Evolutionary conservation across 2,888 invertebrate species (phyloP).

Genomic region (Drosophila percnosoma): DNA sequence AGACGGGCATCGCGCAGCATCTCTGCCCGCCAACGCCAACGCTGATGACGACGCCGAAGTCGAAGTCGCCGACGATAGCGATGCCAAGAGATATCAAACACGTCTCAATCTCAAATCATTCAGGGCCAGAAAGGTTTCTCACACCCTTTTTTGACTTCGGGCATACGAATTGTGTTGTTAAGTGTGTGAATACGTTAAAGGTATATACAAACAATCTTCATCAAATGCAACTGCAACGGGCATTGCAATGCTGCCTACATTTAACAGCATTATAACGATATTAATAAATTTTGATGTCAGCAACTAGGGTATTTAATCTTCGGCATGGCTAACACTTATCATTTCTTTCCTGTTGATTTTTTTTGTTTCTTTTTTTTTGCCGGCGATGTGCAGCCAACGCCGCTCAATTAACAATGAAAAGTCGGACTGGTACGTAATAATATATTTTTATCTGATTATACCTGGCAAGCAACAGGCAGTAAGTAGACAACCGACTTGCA

Average conservation of each 20-base stretch:
- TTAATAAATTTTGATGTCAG: not conserved
- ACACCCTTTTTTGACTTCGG: slow-evolving; percentile 1
- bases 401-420: slow-evolving; percentile 75
- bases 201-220: not conserved
- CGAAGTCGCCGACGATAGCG: slow-evolving; percentile 23
- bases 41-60: slow-evolving; percentile 25
- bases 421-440: slow-evolving; percentile 75
- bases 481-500: slow-evolving; percentile 32
- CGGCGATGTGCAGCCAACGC: slow-evolving; percentile 51
- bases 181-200: not conserved
- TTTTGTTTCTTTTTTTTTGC: slow-evolving; percentile 11
- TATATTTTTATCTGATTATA: slow-evolving; percentile 78
- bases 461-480: slow-evolving; percentile 44
- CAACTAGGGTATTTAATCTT: slow-evolving; percentile 4
- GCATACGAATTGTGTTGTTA: not conserved
- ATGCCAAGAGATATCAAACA: slow-evolving; percentile 71
- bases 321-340: not conserved
- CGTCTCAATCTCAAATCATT: slow-evolving; percentile 68
- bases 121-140: slow-evolving; percentile 62
- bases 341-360: not conserved
- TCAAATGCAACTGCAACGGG: not conserved
- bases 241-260: not conserved
- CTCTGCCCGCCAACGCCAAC: slow-evolving; percentile 51
- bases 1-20: slow-evolving; percentile 3
- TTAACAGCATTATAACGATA: not conserved